Percentiles rank a stretch among this genome's conserved stretches.
Evolutionary conservation across 2,113 vertebrate species (phyloP).

Genomic region (Scopus umbretta): DNA sequence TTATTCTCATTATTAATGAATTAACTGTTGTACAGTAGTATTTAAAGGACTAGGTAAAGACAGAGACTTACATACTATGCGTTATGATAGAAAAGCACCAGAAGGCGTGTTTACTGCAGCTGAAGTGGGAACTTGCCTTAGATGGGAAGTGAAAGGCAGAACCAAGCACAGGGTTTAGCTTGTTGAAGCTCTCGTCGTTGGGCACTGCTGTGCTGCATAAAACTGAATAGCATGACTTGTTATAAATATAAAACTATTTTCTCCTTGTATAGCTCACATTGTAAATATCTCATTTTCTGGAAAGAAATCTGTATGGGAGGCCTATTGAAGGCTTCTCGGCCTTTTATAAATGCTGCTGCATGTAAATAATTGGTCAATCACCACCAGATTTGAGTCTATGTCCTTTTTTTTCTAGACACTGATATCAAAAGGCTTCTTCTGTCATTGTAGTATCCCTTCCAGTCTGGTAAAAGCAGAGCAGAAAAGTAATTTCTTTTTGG

Average conservation of each 20-base stretch:
- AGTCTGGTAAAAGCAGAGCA: not conserved
- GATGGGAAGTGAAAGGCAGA: not conserved
- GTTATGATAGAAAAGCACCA: not conserved
- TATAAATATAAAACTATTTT: not conserved
- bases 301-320: not conserved
- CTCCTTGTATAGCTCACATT: not conserved
- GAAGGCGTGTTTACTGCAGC: not conserved
- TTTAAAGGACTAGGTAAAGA: not conserved
- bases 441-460: not conserved
- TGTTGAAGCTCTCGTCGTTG: rapidly evolving
- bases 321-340: not conserved
- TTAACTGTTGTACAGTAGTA: not conserved
- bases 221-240: not conserved
- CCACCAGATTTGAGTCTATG: not conserved
- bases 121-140: not conserved
- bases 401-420: not conserved
- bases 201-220: not conserved
- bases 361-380: not conserved
- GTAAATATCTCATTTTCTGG: not conserved
- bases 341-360: not conserved
- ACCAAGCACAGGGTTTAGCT: not conserved
- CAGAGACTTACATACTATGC: not conserved
- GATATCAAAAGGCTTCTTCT: not conserved
- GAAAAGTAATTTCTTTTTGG: not conserved
- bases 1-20: not conserved